These are phyloP conservation scores for Gymnarchus niloticus DNA, from an alignment of 2,113 vertebrate genomes.

Conservation along the genomic window DNA sequence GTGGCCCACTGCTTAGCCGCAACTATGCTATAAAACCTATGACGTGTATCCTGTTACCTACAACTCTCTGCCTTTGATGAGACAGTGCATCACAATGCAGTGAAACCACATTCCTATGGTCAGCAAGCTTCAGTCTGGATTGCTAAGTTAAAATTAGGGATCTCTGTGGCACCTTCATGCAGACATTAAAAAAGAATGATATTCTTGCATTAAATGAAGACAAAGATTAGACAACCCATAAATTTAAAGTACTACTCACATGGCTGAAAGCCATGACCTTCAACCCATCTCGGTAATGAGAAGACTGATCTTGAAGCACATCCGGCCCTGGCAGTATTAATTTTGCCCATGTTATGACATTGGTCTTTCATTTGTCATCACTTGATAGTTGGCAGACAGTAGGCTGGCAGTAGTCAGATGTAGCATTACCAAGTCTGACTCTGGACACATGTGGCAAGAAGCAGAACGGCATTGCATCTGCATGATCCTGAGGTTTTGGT, in stretches of 20 bases:
- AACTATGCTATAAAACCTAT: neutral
- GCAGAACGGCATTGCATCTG: neutral
- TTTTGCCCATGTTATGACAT: constrained; percentile 1
- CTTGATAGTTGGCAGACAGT: constrained; percentile 13
- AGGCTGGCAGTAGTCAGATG: neutral
- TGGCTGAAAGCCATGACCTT: neutral
- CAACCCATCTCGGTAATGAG: neutral
- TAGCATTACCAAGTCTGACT: neutral
- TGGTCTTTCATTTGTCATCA: neutral
- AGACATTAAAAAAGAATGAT: neutral
- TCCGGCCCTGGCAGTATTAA: neutral
- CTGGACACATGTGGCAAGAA: neutral
- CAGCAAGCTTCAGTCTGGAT: neutral
- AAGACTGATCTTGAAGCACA: neutral
- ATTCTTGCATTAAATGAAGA: neutral
- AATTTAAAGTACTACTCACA: neutral
- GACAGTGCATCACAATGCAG: neutral
- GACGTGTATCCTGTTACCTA: neutral
- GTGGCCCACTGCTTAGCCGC: neutral
- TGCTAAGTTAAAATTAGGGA: neutral
- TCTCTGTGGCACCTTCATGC: neutral
- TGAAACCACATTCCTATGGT: neutral
- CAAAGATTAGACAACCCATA: neutral
- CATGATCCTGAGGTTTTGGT: neutral
- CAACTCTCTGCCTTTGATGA: neutral